Percentiles rank a stretch among this genome's conserved stretches.
phyloP scores from a whole-genome alignment of 2,113 vertebrate genomes.

The Anas platyrhynchos region DNA sequence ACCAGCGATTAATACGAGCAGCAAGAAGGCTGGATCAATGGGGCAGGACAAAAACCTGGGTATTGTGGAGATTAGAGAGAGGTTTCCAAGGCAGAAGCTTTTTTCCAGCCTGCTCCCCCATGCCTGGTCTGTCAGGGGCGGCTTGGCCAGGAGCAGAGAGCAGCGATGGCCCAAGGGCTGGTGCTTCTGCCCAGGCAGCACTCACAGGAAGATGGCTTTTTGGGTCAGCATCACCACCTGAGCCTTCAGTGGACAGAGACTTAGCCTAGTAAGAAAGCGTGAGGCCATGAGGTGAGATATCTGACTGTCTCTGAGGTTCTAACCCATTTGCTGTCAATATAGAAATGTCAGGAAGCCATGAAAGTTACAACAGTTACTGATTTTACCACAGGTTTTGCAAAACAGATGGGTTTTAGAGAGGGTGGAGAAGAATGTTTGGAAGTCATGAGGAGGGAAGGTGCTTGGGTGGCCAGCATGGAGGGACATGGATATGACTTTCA shows the following conservation, averaged over 20 bases:
- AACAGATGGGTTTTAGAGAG: background rate
- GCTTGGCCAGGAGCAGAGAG: background rate
- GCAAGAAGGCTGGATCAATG: background rate
- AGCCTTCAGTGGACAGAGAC: background rate
- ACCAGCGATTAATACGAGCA: background rate
- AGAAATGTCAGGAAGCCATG: background rate
- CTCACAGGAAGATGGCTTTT: background rate
- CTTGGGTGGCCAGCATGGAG: background rate
- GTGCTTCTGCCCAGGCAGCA: background rate
- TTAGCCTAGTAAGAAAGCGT: background rate
- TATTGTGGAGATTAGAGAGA: background rate
- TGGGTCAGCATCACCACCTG: background rate
- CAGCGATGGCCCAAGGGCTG: background rate
- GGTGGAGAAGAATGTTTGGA: background rate
- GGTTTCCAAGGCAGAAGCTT: background rate
- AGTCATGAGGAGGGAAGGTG: rapidly evolving
- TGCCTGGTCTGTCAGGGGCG: rapidly evolving
- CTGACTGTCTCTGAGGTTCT: background rate
- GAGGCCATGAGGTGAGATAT: background rate
- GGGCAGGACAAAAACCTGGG: background rate
- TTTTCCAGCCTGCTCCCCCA: background rate
- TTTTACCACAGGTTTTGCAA: background rate
- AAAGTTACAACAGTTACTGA: background rate
- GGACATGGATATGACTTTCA: background rate
- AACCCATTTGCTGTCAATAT: background rate